These are phyloP conservation scores for Amphiprion percula DNA, from an alignment of 2,113 vertebrate genomes.

Conservation along the genomic window DNA sequence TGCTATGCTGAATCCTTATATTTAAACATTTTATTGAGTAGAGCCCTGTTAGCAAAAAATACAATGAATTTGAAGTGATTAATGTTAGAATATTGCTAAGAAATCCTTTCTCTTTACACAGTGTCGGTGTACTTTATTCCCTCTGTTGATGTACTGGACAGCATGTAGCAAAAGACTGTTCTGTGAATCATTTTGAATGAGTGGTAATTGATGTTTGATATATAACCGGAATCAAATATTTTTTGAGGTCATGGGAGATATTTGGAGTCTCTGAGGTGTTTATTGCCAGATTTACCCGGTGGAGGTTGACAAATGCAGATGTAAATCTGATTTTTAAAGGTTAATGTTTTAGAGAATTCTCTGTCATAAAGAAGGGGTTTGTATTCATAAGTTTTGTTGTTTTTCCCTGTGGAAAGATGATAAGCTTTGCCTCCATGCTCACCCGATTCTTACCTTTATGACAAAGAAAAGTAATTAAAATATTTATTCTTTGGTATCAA, in stretches of 20 bases:
- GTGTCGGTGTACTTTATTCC: constrained; percentile 27
- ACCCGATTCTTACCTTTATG: constrained; percentile 16
- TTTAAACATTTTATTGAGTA: constrained; percentile 57
- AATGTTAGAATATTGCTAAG: constrained; percentile 31
- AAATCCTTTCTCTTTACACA: constrained; percentile 22
- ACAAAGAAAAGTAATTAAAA: background rate
- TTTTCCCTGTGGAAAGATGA: constrained; percentile 46
- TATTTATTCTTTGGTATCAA: background rate
- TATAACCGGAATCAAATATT: constrained; percentile 66
- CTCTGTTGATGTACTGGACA: constrained; percentile 16
- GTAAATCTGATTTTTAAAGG: constrained; percentile 78
- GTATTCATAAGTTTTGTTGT: constrained; percentile 49
- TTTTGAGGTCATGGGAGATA: constrained; percentile 68
- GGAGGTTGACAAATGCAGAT: constrained; percentile 70
- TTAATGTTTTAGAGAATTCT: constrained; percentile 75
- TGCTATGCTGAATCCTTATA: constrained; percentile 55
- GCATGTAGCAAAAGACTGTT: constrained; percentile 22
- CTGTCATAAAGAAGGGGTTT: constrained; percentile 62
- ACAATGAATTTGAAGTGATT: constrained; percentile 34
- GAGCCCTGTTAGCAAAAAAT: constrained; percentile 51
- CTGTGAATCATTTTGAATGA: constrained; percentile 56
- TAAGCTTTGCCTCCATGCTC: constrained; percentile 31
- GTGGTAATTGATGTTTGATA: constrained; percentile 71
- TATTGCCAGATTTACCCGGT: constrained; percentile 66
- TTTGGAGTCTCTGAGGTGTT: constrained; percentile 73